Evolutionary conservation across 2,888 invertebrate genomes (phyloP), one percentile per base, ranked within the genome.

Genomic region (Strigamia crassipes): DNA sequence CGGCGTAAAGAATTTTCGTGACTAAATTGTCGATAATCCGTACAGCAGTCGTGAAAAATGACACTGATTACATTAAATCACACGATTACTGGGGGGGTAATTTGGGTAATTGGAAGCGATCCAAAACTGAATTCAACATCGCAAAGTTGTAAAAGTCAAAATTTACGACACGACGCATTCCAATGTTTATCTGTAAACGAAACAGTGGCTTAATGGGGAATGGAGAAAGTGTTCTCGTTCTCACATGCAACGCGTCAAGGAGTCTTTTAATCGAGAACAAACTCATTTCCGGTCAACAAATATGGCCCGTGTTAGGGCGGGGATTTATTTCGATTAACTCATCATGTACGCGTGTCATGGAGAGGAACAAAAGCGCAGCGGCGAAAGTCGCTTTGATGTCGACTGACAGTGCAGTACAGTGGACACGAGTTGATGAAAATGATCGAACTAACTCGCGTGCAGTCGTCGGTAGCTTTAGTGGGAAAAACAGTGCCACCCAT

Each of bases 391-490:
- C 56, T 56, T n/a, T 18, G 56, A 56, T 18, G 56, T 18, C 56
- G 56, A 56, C 56, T 56, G 18, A 18, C 18, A 56, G 9, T 15
- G 15, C n/a, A 15, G 51, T 21, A 27, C 27, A 56, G 56, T 56
- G 56, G 56, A 56, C 56, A 56, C 56, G 56, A 56, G 56, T 56
- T 18, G 56, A 18, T 46, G 46, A 46, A 46, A 18, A 9, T 56
- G 18, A 56, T 56, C 56, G 56, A 56, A 56, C 9, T 56, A 56
- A 56, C 9, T 56, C 56, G 73, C 73, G 73, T 73, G 73, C 73
- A 31, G 31, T 13, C 56, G 73, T 73, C 73, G 73, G 73, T 73
- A n/a, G 27, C 73, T 27, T 73, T 73, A 27, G 73, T 73, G 73
- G 73, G 13, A 56, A 56, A 56, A 12, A 73, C 13, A 10, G 31